Evolutionary conservation across 1,140 invertebrate genomes (phyloP).

Genomic region (Copidosoma floridanum): DNA sequence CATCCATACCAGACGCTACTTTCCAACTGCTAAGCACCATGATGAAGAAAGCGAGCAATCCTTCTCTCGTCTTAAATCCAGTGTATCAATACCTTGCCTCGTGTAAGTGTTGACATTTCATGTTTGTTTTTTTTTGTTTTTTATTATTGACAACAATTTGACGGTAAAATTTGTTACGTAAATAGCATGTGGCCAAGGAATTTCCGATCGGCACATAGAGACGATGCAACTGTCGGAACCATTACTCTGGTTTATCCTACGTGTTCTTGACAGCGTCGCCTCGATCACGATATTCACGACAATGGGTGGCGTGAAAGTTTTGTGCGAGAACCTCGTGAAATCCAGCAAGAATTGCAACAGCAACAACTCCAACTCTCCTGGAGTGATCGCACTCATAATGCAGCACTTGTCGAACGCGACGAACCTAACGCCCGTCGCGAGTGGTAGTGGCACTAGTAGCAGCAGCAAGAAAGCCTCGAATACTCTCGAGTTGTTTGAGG

Average conservation of each 20-base stretch:
- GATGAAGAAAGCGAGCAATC: conserved; percentile 68
- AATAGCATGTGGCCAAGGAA: conserved; percentile 41
- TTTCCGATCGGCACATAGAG: conserved; percentile 41
- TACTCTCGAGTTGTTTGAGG: conserved; percentile 55
- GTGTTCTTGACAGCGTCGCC: conserved; percentile 69
- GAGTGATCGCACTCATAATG: conserved; percentile 63
- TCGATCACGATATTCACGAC: conserved; percentile 67
- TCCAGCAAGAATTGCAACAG: conserved; percentile 52
- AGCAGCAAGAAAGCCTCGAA: conserved; percentile 60
- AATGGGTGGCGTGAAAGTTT: conserved; percentile 62
- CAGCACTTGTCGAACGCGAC: conserved; percentile 62
- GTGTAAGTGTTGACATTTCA: conserved; percentile 53
- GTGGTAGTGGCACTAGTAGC: conserved; percentile 38
- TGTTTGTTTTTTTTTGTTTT: background rate
- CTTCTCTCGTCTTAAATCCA: conserved; percentile 70
- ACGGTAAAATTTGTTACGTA: background rate
- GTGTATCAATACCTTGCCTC: conserved; percentile 72
- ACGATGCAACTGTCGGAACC: conserved; percentile 70
- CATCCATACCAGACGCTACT: conserved; percentile 78
- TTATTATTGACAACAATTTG: background rate
- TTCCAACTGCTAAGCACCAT: conserved; percentile 78
- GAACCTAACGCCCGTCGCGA: conserved; percentile 57
- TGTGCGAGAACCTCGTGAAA: conserved; percentile 62
- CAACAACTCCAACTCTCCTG: conserved; percentile 36
- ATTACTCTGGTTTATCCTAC: conserved; percentile 71